A percentile compares a stretch with the other conserved stretches of the same genome.
phyloP scores from a whole-genome alignment of 2,113 vertebrate species.

The Charadrius vociferus region DNA sequence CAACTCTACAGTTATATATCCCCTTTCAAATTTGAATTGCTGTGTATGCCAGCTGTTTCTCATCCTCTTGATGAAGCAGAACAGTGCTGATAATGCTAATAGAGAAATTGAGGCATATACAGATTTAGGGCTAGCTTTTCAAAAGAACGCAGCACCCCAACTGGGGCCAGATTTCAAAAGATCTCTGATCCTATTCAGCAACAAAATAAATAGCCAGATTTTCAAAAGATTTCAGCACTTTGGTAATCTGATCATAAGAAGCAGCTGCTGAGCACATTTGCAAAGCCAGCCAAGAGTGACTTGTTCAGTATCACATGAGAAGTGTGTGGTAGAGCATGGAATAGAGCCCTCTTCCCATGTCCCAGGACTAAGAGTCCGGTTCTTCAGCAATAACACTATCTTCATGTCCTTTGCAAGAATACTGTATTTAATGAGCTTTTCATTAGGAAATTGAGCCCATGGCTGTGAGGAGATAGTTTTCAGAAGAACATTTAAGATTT shows the following conservation, averaged over 20 bases:
- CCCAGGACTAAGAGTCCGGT: neutral
- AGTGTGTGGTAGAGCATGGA: neutral
- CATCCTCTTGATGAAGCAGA: slow-evolving; percentile 12
- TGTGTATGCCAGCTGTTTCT: neutral
- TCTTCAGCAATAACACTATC: neutral
- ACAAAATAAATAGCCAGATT: slow-evolving; percentile 59
- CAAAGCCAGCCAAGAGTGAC: neutral
- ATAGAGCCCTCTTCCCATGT: neutral
- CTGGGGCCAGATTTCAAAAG: slow-evolving; percentile 56
- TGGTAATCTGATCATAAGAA: slow-evolving; percentile 62
- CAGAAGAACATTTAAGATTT: neutral
- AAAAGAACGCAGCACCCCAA: slow-evolving; percentile 26
- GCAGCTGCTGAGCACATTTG: slow-evolving; percentile 55
- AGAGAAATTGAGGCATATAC: slow-evolving; percentile 49
- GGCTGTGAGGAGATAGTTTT: neutral
- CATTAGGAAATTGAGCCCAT: neutral
- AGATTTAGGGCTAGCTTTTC: slow-evolving; percentile 48
- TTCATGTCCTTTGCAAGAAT: neutral
- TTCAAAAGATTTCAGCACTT: slow-evolving; percentile 64
- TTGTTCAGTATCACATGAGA: neutral
- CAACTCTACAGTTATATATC: neutral
- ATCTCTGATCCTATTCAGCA: slow-evolving; percentile 60
- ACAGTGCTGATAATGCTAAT: slow-evolving; percentile 46
- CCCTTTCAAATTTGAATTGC: slow-evolving; percentile 17
- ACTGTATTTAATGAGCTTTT: neutral